Evolutionary conservation across 1,140 invertebrate genomes (phyloP).

Genomic region (Phymorhynchus buccinoides): DNA sequence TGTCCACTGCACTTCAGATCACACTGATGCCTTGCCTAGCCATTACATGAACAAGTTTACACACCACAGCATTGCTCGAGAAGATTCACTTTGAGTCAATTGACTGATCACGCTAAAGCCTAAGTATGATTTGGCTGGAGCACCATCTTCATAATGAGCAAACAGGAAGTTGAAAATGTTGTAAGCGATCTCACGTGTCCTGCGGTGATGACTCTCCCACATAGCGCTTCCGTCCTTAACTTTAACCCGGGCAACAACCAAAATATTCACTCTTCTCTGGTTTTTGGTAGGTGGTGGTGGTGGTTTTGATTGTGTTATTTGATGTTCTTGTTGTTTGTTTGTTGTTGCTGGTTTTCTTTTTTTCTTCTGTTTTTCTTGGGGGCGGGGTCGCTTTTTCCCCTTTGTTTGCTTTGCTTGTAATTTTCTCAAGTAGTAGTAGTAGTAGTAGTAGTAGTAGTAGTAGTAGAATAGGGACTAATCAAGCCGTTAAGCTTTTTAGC

Average conservation of each 20-base stretch:
- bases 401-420: too few species aligned
- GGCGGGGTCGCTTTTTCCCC: too few species aligned
- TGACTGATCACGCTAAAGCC: background rate
- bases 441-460: too few species aligned
- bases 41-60: background rate
- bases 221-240: background rate
- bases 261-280: background rate
- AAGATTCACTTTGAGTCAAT: background rate
- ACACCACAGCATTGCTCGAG: background rate
- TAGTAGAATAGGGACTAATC: too few species aligned
- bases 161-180: background rate
- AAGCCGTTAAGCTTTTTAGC: too few species aligned
- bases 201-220: background rate
- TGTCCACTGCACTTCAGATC: too few species aligned
- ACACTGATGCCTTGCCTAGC: too few species aligned
- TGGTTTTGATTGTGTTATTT: background rate
- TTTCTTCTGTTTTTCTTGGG: conserved; percentile 12
- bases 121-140: background rate
- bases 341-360: background rate
- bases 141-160: background rate
- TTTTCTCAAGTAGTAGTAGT: too few species aligned
- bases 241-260: too few species aligned
- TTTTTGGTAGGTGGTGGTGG: background rate
- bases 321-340: too few species aligned
- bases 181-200: background rate